Conservation (phyloP, 1,140 invertebrate species). For the Drosophila sucinea region DNA sequence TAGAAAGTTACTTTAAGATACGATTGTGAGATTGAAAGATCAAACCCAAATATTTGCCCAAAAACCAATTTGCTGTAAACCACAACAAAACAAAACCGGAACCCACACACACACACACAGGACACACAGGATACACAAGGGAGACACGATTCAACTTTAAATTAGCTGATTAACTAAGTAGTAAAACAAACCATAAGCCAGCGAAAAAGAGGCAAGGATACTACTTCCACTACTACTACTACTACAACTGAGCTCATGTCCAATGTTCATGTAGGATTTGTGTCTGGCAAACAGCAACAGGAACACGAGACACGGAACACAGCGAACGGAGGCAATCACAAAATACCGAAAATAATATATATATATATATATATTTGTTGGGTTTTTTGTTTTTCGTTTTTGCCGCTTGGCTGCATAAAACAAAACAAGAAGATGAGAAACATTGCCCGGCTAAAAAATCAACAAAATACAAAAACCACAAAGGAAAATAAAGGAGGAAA, state of each 20-base stretch:
- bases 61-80: conserved; percentile 8
- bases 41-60: not conserved
- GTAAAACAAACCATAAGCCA: conserved; percentile 73
- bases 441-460: conserved; percentile 29
- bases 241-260: conserved; percentile 30
- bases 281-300: conserved; percentile 45
- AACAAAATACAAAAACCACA: conserved; percentile 34
- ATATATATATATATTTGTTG: conserved; percentile 22
- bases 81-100: conserved; percentile 10
- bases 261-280: conserved; percentile 69
- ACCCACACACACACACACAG: conserved; percentile 25
- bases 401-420: conserved; percentile 70
- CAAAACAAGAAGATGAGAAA: conserved; percentile 47
- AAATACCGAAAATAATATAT: conserved; percentile 78
- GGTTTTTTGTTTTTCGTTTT: conserved; percentile 40
- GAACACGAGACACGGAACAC: conserved; percentile 41
- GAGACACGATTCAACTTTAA: conserved; percentile 55
- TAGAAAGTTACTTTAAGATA: not conserved
- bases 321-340: conserved; percentile 70
- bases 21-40: conserved; percentile 33
- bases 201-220: conserved; percentile 41
- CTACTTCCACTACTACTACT: not conserved
- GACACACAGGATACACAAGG: not conserved
- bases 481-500: conserved; percentile 58
- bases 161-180: conserved; percentile 79